phyloP scores from a whole-genome alignment of 2,888 invertebrate genomes.

The Pachliopta kotzebuea region DNA sequence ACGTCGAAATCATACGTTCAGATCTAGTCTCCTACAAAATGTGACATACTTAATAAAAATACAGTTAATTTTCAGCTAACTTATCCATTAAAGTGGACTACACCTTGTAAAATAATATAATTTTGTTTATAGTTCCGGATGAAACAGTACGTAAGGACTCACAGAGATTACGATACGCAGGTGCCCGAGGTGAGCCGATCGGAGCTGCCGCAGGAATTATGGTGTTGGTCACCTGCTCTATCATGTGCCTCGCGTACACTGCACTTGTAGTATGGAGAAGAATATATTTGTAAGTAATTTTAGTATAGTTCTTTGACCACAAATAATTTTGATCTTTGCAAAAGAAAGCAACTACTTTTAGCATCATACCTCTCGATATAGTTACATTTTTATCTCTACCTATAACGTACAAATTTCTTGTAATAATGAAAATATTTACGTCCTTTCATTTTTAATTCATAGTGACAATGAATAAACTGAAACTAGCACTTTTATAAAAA shows the following conservation, averaged over 20 bases:
- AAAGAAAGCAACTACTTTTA: not conserved
- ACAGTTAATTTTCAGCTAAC: not conserved
- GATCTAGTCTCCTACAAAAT: too few relatives aligned
- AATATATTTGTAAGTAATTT: constrained; percentile 65
- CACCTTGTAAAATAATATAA: constrained; percentile 13
- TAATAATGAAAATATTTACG: not conserved
- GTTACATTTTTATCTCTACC: not conserved
- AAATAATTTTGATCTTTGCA: not conserved
- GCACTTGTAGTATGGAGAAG: constrained; percentile 68
- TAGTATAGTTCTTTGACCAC: not conserved
- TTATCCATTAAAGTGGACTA: not conserved
- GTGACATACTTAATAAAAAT: not conserved
- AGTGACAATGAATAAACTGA: not conserved
- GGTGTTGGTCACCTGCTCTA: constrained; percentile 65
- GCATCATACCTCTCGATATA: not conserved
- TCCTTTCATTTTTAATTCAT: not conserved
- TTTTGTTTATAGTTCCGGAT: constrained; percentile 42
- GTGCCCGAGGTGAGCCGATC: constrained; percentile 51
- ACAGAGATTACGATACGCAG: constrained; percentile 41
- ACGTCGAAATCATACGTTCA: too few relatives aligned
- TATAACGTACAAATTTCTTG: too few relatives aligned
- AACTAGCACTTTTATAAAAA: not conserved
- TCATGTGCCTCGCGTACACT: constrained; percentile 65
- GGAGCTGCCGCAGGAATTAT: constrained; percentile 68
- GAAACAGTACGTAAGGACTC: constrained; percentile 56